These are phyloP conservation scores for Phocides pigmalion DNA, from an alignment of 1,140 invertebrate species.

Conservation along the genomic window DNA sequence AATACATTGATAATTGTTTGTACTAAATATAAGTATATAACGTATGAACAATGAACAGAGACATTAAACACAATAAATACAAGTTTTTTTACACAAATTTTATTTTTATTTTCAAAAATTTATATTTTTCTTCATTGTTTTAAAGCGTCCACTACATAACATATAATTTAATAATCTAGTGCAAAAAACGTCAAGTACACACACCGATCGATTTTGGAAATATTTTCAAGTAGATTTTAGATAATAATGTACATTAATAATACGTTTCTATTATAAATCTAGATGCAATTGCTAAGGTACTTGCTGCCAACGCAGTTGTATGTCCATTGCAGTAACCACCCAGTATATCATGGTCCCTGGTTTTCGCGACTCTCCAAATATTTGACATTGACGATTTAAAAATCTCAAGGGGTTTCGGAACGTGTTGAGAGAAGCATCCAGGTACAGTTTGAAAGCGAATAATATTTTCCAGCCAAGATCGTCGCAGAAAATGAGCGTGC, in stretches of 20 bases:
- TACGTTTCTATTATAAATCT: conserved; percentile 53
- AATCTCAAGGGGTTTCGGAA: neutral
- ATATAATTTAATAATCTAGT: too few species aligned
- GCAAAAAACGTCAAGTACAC: too few species aligned
- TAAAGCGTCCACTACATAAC: too few species aligned
- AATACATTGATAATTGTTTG: too few species aligned
- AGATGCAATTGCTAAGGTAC: conserved; percentile 39
- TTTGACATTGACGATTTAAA: neutral
- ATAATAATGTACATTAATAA: neutral
- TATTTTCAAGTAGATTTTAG: too few species aligned
- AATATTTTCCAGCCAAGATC: conserved; percentile 47
- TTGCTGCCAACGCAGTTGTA: conserved; percentile 47
- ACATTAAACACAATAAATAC: too few species aligned
- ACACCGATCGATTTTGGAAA: too few species aligned
- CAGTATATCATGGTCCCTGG: conserved; percentile 18
- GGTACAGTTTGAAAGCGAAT: conserved; percentile 44
- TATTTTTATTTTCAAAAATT: too few species aligned
- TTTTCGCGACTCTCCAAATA: conserved; percentile 16
- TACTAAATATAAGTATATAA: too few species aligned
- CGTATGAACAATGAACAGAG: too few species aligned
- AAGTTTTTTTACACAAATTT: too few species aligned
- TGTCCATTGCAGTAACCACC: conserved; percentile 47
- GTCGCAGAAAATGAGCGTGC: conserved; percentile 47
- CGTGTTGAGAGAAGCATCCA: conserved; percentile 48
- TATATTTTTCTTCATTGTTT: too few species aligned